phyloP scores from a whole-genome alignment of 2,888 invertebrate species.

The Pyrrhosoma nymphula region DNA sequence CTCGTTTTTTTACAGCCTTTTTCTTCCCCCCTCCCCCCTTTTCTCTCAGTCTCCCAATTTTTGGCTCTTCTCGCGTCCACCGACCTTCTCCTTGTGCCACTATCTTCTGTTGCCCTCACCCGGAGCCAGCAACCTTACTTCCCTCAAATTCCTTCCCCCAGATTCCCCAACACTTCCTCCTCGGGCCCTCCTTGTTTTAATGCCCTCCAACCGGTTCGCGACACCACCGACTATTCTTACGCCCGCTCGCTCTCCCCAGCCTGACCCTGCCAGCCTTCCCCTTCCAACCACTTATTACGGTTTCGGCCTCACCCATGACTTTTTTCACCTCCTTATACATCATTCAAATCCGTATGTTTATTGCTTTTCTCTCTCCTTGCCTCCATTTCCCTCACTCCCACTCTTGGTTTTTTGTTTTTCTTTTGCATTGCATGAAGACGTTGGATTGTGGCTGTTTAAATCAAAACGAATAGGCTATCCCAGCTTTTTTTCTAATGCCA shows the following conservation, averaged over 20 bases:
- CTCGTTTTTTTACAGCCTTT: neutral
- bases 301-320: neutral
- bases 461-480: too few relatives aligned
- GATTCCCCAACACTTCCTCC: too few relatives aligned
- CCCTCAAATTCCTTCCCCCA: too few relatives aligned
- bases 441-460: too few relatives aligned
- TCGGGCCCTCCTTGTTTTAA: slow-evolving; percentile 19
- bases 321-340: neutral
- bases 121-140: too few relatives aligned
- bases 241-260: neutral
- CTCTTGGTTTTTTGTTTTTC: neutral
- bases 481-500: too few relatives aligned
- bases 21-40: neutral
- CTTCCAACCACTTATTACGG: too few relatives aligned
- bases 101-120: too few relatives aligned
- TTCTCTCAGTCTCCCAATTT: neutral
- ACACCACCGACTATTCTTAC: slow-evolving; percentile 23
- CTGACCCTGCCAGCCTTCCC: neutral
- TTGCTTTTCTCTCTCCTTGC: neutral
- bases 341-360: neutral
- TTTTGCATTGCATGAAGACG: too few relatives aligned
- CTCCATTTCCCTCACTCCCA: neutral
- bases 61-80: too few relatives aligned
- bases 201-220: slow-evolving; percentile 11
- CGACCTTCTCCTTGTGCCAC: too few relatives aligned